Evolutionary conservation across 1,140 invertebrate species (phyloP), one percentile per base, ranked within the genome.

Genomic region (Potamilus streckersoni): DNA sequence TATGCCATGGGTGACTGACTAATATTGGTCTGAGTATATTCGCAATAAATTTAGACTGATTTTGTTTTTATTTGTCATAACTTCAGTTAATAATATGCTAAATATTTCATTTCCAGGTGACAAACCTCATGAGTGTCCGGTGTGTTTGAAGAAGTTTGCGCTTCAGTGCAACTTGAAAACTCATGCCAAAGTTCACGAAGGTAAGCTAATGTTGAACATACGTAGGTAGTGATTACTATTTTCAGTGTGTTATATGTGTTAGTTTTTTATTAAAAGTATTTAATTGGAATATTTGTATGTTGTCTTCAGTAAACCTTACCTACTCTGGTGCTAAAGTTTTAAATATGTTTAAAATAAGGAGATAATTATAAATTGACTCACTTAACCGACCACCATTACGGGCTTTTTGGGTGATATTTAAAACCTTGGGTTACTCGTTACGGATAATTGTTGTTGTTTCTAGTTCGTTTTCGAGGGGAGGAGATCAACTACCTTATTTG

Each of bases 61-160:
- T 57, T 17, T 58, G 23, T 27, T 31, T 49, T 31, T 66, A 20
- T 31, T 31, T 58, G 38, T 58, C 16, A 20, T 13, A 68, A 20
- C 49, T 76, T 57, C 2, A 23, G 63, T 70, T 19, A n/a, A 63
- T 73, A 71, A 57, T 72, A 65, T 13, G 23, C 27, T 23, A 13
- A 14, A 65, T 73, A 75, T 66, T 73, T 79, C 31, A 65, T 31
- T 87, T 87, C 13, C 87, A 95, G 94, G 94, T 73, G 93, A 95
- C 86, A 94, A 94, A 86, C 93, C 94, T 3, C 93, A 95, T 86
- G 91, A 92, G 31, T 95, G 94, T 86, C 90, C 92, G 73, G 85
- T 93, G 2, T 95, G 94, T 86, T 91, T 93, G 64, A 95, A 95
- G 86, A 93, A 93, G 85, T 95, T 95, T 86, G 93, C 94, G 2